Percentiles rank a stretch among this genome's conserved stretches.
Conservation (phyloP, 2,113 vertebrate genomes). For the Calyptommatus sinebrachiatus region DNA sequence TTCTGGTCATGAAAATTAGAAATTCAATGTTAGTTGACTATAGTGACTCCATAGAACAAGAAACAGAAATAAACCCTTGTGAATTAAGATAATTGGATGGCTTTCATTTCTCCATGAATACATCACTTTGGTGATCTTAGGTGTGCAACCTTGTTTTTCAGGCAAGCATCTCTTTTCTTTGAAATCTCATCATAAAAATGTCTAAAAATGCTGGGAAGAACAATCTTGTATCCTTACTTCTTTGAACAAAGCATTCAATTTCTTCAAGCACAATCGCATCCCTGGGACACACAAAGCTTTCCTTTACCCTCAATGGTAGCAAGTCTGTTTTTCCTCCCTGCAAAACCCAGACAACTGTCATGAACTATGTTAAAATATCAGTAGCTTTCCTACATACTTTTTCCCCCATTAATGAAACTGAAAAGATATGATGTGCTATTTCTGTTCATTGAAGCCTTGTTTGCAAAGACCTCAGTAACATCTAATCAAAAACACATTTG, state of each 20-base stretch:
- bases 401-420: not conserved
- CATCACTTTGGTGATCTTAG: not conserved
- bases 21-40: not conserved
- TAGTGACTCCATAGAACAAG: not conserved
- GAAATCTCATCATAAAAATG: not conserved
- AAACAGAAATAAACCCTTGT: not conserved
- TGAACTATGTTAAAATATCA: not conserved
- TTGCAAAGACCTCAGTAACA: too few species aligned
- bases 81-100: not conserved
- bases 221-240: not conserved
- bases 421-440: not conserved
- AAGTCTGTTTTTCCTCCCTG: not conserved
- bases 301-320: not conserved
- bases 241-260: not conserved
- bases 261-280: not conserved
- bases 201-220: not conserved
- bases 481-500: too few species aligned
- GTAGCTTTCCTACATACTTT: too few species aligned
- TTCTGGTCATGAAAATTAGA: rapidly evolving
- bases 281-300: not conserved
- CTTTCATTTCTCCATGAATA: not conserved
- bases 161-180: constrained; percentile 13
- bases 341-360: too few species aligned
- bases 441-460: too few species aligned
- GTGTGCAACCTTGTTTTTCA: not conserved